phyloP scores from a whole-genome alignment of 1,140 invertebrate genomes.

The Charaxes varanes region DNA sequence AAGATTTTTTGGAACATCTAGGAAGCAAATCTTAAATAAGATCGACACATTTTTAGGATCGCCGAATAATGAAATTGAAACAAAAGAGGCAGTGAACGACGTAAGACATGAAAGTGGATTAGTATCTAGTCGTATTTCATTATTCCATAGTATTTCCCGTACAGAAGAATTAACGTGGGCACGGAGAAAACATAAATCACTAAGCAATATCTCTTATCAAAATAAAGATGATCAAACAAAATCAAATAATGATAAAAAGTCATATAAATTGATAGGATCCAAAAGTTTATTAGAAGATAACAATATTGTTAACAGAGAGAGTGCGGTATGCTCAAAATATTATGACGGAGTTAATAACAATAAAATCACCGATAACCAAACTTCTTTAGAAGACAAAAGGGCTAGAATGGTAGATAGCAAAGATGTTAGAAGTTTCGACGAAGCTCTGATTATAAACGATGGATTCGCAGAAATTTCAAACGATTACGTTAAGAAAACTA shows the following conservation, averaged over 20 bases:
- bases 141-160: slow-evolving; percentile 56
- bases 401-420: slow-evolving; percentile 1
- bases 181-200: slow-evolving; percentile 37
- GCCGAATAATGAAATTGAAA: slow-evolving; percentile 29
- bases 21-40: slow-evolving; percentile 63
- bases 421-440: slow-evolving; percentile 13
- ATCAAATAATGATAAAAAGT: slow-evolving; percentile 15
- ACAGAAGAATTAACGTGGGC: slow-evolving; percentile 42
- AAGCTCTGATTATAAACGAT: background rate
- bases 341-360: background rate
- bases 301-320: slow-evolving; percentile 1
- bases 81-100: slow-evolving; percentile 20
- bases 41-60: slow-evolving; percentile 61
- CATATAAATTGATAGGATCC: slow-evolving; percentile 5
- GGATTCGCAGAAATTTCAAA: slow-evolving; percentile 5
- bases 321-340: background rate
- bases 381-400: slow-evolving; percentile 12
- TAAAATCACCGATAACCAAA: slow-evolving; percentile 2
- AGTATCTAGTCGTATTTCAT: slow-evolving; percentile 65
- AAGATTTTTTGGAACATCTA: slow-evolving; percentile 62
- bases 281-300: background rate
- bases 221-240: slow-evolving; percentile 19
- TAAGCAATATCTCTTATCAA: slow-evolving; percentile 38
- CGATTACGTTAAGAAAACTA: slow-evolving; percentile 18
- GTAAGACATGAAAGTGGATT: slow-evolving; percentile 49